Percentiles rank a stretch among this genome's conserved stretches.
Evolutionary conservation across 2,888 invertebrate species (phyloP).

Genomic region (Drosophila anomelani): DNA sequence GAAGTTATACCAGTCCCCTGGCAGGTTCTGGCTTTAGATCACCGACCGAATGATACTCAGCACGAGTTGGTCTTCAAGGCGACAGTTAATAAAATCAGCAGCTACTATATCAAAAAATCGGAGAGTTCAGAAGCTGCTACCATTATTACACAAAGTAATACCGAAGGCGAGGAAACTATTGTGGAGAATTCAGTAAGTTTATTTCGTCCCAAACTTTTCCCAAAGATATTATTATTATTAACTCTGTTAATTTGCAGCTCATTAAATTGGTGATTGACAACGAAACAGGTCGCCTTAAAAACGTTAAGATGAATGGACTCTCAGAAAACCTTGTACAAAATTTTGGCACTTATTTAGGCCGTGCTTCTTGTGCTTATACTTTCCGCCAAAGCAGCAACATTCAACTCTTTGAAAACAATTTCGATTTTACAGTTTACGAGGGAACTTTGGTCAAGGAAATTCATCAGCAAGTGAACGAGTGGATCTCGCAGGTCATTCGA

Average conservation of each 20-base stretch:
- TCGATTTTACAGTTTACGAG: constrained; percentile 30
- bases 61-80: constrained; percentile 90
- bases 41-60: constrained; percentile 86
- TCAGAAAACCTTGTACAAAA: constrained; percentile 85
- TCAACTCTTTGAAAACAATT: constrained; percentile 7
- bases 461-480: constrained; percentile 37
- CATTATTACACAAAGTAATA: neutral
- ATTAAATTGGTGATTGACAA: constrained; percentile 73
- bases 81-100: constrained; percentile 86
- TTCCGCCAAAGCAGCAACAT: constrained; percentile 31
- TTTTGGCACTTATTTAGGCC: constrained; percentile 89
- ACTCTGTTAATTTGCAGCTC: constrained; percentile 55
- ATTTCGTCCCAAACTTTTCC: too few species aligned
- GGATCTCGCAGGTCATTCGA: constrained; percentile 88
- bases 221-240: neutral
- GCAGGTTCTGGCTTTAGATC: constrained; percentile 85
- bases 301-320: constrained; percentile 76
- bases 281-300: constrained; percentile 63
- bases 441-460: constrained; percentile 39
- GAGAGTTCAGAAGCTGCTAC: neutral
- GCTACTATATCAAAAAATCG: constrained; percentile 83
- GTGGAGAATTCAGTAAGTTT: constrained; percentile 75
- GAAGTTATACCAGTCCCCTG: constrained; percentile 88
- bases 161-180: constrained; percentile 39
- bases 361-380: constrained; percentile 32